A percentile compares a stretch with the other conserved stretches of the same genome.
These are phyloP conservation scores for Zeugodacus cucurbitae DNA, from an alignment of 1,140 invertebrate genomes.

Conservation along the genomic window DNA sequence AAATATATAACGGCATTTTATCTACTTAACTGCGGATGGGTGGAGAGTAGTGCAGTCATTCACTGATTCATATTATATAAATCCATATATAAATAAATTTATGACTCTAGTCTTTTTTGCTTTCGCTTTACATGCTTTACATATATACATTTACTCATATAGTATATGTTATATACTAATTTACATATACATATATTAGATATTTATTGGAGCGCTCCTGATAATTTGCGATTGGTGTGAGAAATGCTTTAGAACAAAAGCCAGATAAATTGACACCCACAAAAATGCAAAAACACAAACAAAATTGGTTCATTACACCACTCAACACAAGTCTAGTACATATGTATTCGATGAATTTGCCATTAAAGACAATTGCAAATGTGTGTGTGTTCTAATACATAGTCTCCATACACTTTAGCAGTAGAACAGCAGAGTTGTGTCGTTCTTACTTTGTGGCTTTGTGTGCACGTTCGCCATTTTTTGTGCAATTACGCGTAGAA, in stretches of 20 bases:
- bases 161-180: neutral
- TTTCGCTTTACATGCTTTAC: neutral
- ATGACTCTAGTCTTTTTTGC: neutral
- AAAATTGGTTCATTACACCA: neutral
- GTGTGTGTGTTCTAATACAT: too few relatives aligned
- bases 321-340: too few relatives aligned
- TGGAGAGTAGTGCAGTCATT: neutral
- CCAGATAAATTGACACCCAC: neutral
- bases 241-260: neutral
- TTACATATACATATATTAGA: neutral
- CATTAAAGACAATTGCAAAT: too few relatives aligned
- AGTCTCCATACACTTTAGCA: too few relatives aligned
- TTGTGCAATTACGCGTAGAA: neutral
- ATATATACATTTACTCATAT: neutral
- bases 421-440: too few relatives aligned
- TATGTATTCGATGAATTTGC: too few relatives aligned
- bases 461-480: neutral
- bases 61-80: neutral
- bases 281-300: neutral
- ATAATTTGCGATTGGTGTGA: neutral
- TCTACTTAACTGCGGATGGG: too few relatives aligned
- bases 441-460: neutral
- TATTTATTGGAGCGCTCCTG: neutral
- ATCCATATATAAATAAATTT: neutral
- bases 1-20: too few relatives aligned